Conservation (phyloP, 2,113 vertebrate species). For the Megatriorchis doriae region DNA sequence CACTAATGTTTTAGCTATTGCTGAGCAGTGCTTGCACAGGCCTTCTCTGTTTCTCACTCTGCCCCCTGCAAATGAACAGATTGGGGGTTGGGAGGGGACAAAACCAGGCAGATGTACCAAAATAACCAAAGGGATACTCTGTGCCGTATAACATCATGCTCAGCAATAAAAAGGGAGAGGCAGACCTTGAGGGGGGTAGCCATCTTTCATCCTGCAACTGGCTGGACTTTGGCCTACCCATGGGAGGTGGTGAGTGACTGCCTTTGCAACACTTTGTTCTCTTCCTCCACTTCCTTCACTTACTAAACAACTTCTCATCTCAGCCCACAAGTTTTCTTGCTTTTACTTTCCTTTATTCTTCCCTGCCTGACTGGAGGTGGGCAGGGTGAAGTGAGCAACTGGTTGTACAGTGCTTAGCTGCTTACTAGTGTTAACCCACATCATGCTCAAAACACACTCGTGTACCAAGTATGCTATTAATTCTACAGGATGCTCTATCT, state of each 20-base stretch:
- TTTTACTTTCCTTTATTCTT: not conserved
- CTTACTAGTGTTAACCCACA: not conserved
- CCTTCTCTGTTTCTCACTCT: not conserved
- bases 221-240: not conserved
- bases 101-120: not conserved
- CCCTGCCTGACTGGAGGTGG: not conserved
- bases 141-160: not conserved
- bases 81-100: not conserved
- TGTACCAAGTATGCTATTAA: not conserved
- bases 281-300: not conserved
- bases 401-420: not conserved
- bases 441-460: not conserved
- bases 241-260: not conserved
- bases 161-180: not conserved
- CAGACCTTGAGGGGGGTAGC: accelerated
- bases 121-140: not conserved
- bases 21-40: not conserved
- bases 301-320: not conserved
- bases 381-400: not conserved
- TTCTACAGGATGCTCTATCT: not conserved
- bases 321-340: not conserved
- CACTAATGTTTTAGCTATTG: not conserved
- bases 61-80: not conserved
- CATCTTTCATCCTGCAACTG: not conserved
- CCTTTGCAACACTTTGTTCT: not conserved